Base-by-base conservation (phyloP, 2,797 vertebrate species). In the Dendrocincla fuliginosa region DNA sequence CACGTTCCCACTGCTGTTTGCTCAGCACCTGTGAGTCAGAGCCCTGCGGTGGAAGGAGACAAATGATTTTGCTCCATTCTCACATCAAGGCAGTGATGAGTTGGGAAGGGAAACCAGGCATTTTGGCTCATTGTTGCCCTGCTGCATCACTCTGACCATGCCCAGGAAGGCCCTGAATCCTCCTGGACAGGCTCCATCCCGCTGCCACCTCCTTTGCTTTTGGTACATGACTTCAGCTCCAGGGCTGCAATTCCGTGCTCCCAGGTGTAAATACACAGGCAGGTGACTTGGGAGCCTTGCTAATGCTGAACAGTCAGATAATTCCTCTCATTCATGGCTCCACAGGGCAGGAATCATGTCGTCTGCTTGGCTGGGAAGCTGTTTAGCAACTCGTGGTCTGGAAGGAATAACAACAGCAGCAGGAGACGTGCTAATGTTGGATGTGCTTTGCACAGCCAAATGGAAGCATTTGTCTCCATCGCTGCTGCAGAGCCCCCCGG, bases 331-430 rank as follows among this genome's bases (percentile, higher is more conserved):
- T 30, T 60, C 37, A 1, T 13, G 27, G 65, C 75, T 92, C 81
- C 68, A 69, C 27, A 7, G 75, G 78, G 68, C 92, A 95, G 86
- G 44, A 82, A 67, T 56, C 5, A 0, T 13, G 13, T 88, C 70
- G 68, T 94, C 63, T 63, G 76, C 80, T 91, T 78, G 70, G 30
- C 68, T 90, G 78, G 83, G 94, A 84, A 76, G 74, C 87, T 61
- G 80, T 50, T 91, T 47, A 84, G 75, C 76, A 63, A 78, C 56
- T 22, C 12, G 9, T 1, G 23, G 83, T 76, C 52, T 59, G 90
- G 86, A 90, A 85, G 92, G 87, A 89, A 87, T 35, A 88, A 81
- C 25, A 89, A 30, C 70, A 87, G 79, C 96, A 95, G 87, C 79
- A 53, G 91, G 91, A 87, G 84, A 35, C 1, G 2, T 11, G 71